Base-by-base conservation (phyloP, 2,797 vertebrate species). In the Yasuhikotakia modesta region DNA sequence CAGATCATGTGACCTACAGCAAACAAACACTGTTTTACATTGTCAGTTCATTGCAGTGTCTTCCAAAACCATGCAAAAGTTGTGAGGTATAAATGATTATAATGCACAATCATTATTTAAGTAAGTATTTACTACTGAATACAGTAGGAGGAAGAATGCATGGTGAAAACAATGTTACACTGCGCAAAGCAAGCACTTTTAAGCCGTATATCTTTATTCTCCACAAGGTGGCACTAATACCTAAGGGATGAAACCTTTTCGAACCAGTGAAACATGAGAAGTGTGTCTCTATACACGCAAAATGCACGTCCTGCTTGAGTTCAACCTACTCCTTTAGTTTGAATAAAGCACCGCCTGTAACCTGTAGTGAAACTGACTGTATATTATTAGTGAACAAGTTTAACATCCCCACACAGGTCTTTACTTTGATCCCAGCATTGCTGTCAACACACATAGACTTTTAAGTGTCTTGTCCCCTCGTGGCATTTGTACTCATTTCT, bases 181-280 rank as follows among this genome's bases (percentile, higher is more conserved):
- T 39, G 7, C 8, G 7, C 35, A 39, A 39, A 39, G 35, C 35
- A 39, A 39, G 8, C 35, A 39, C 10, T 14, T 21, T 8, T 22
- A 21, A 55, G 2, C 21, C n/a, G 21, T 21, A 55, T 12, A 53
- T 24, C 55, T 3, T 58, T 16, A 12, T 17, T 11, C 46, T 81
- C 90, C 90, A 91, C 70, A 81, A 91, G 90, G 82, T 88, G 91
- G 89, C 87, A 82, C 79, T 30, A 64, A 16, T n/a, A 58, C 14
- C 39, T 79, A 39, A 76, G 63, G 43, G 76, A 83, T 69, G 5
- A 35, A 64, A 60, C 57, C 21, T 4, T 22, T 52, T 45, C 32
- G 58, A 76, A 76, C 64, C 35, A 17, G 17, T 71, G 86, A 79
- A 73, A 50, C 27, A 30, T 66, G 57, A 84, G 69, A 73, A 76